Conservation (phyloP, 2,113 vertebrate species). For the Sphyrna mokarran region DNA sequence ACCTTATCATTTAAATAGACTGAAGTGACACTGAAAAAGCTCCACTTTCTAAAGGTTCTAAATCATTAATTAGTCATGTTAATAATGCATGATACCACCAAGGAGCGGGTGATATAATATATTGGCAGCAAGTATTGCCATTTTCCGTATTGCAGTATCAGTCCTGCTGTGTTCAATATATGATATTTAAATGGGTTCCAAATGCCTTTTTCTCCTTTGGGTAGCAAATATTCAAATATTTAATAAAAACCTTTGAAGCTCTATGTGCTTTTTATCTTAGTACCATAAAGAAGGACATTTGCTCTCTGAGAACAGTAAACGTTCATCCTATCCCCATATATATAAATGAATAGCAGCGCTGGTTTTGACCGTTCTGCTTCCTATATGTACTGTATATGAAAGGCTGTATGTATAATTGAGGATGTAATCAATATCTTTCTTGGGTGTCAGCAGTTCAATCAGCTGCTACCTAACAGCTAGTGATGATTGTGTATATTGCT, state of each 20-base stretch:
- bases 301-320: not conserved
- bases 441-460: conserved; percentile 9
- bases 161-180: not conserved
- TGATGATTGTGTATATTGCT: conserved; percentile 35
- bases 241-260: not conserved
- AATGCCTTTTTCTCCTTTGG: not conserved
- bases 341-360: conserved; percentile 10
- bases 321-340: conserved; percentile 9
- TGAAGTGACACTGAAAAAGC: not conserved
- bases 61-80: not conserved
- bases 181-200: not conserved
- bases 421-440: conserved; percentile 28
- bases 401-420: conserved; percentile 27
- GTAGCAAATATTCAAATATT: not conserved
- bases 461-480: not conserved
- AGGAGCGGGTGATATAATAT: conserved; percentile 9
- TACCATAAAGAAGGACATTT: not conserved
- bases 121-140: not conserved
- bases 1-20: not conserved
- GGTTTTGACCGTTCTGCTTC: not conserved
- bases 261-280: conserved; percentile 3
- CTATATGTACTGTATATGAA: conserved; percentile 25
- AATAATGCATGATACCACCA: not conserved
- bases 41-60: not conserved
- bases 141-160: not conserved